Base-by-base conservation (phyloP, 2,888 invertebrate genomes). In the Nemapogon koenigi region DNA sequence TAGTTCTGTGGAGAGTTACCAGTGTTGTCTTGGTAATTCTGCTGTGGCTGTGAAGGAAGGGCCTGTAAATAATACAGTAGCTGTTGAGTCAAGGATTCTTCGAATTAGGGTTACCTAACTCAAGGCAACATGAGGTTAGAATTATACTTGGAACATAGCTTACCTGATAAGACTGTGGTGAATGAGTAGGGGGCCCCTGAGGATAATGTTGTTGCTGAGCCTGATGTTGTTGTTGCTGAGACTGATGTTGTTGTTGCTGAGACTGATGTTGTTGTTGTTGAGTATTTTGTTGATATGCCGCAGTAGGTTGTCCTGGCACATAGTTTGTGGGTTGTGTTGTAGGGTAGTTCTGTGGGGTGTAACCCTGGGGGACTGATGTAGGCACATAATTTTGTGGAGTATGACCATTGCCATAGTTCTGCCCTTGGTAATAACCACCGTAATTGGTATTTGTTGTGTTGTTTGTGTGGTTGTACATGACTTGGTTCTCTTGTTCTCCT, bases 151-250 rank as follows among this genome's bases (percentile, higher is more conserved):
- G n/a, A n/a, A n/a, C n/a, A n/a, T n/a, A n/a, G n/a, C n/a, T n/a
- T n/a, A 75, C 83, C 62, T 83, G 83, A 46, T 82, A 83, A 43
- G 76, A 64, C 50, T 83, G 82, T 29, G 80, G 62, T 33, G 75
- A 66, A 48, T 76, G n/a, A n/a, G n/a, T n/a, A n/a, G n/a, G n/a
- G n/a, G n/a, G n/a, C n/a, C n/a, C n/a, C n/a, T n/a, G n/a, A n/a
- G n/a, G 76, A 19, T 68, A 65, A 4, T 33, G 30, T 46, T 56
- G 71, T 28, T 64, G 70, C 45, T 71, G 72, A 48, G 73, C 76
- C 43, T 51, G 63, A 47, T 76, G 78, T 15, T 75, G 63, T 16
- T 75, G 58, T 44, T 69, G 76, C 46, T 73, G 75, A 35, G 75
- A 66, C 48, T 76, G 76, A 19, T 68, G 65, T 4, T 33, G 30